phyloP scores from a whole-genome alignment of 1,140 invertebrate genomes.

The Camponotus floridanus region DNA sequence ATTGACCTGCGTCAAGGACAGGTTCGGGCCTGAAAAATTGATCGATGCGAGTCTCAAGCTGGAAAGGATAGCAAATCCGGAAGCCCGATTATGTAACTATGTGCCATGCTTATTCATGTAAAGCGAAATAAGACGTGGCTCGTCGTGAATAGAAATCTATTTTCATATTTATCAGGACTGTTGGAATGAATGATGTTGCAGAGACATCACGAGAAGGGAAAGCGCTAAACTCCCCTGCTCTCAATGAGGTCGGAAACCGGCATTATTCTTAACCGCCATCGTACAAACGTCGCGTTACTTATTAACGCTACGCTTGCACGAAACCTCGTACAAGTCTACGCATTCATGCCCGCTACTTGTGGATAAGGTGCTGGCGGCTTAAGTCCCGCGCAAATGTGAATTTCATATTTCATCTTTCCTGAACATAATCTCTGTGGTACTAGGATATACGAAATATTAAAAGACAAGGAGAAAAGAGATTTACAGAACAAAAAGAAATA shows the following conservation, averaged over 20 bases:
- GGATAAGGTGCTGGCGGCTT: background rate
- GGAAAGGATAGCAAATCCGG: conserved; percentile 2
- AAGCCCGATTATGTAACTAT: background rate
- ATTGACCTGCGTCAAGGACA: background rate
- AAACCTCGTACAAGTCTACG: conserved; percentile 10
- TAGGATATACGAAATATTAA: background rate
- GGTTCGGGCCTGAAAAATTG: conserved; percentile 10
- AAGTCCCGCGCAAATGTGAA: conserved; percentile 28
- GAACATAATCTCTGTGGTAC: too few relatives aligned
- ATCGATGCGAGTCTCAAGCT: background rate
- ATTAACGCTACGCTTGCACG: conserved; percentile 23
- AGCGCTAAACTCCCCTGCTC: conserved; percentile 5
- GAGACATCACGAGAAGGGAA: background rate
- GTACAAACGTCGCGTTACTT: conserved; percentile 33
- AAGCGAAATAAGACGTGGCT: background rate
- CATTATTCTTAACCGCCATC: conserved; percentile 40
- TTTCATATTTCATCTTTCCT: background rate
- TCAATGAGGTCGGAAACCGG: background rate
- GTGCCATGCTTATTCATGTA: background rate
- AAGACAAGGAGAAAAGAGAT: background rate
- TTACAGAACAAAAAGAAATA: background rate
- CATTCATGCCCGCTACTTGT: conserved; percentile 6
- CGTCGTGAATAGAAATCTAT: background rate
- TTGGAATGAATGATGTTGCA: background rate
- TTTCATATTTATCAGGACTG: conserved; percentile 24